A percentile compares a stretch with the other conserved stretches of the same genome.
Evolutionary conservation across 2,888 invertebrate genomes (phyloP).

Genomic region (Drosophila silvestris): DNA sequence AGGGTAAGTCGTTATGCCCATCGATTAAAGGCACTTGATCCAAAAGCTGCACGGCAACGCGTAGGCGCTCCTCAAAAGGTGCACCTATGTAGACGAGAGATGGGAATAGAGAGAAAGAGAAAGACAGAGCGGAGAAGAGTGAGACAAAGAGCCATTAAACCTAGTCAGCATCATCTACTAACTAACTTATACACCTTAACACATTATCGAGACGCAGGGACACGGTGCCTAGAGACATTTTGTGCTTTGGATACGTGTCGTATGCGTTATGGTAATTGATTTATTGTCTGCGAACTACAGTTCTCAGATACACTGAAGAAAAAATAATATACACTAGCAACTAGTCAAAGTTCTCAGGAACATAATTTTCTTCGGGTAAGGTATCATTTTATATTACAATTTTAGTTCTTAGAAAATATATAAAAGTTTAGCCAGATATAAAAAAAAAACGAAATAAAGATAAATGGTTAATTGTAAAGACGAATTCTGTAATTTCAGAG

Average conservation of each 20-base stretch:
- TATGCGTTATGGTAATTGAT: slow-evolving; percentile 79
- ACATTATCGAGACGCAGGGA: slow-evolving; percentile 22
- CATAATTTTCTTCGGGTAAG: not conserved
- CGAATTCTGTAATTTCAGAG: too few relatives aligned
- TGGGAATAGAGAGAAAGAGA: not conserved
- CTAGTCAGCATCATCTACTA: slow-evolving; percentile 50
- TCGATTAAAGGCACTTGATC: slow-evolving; percentile 93
- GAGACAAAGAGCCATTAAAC: slow-evolving; percentile 19
- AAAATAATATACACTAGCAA: not conserved
- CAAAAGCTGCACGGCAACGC: slow-evolving; percentile 90
- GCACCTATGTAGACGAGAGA: slow-evolving; percentile 86
- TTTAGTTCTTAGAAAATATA: too few relatives aligned
- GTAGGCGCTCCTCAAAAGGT: slow-evolving; percentile 91
- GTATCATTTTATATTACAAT: not conserved
- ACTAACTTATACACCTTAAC: slow-evolving; percentile 65
- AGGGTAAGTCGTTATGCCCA: slow-evolving; percentile 96
- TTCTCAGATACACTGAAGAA: not conserved
- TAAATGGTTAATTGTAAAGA: too few relatives aligned
- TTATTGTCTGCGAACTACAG: slow-evolving; percentile 60
- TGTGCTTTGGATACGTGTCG: slow-evolving; percentile 57
- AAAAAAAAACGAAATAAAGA: too few relatives aligned
- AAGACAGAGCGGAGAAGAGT: not conserved
- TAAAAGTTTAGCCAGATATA: too few relatives aligned
- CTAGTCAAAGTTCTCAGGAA: not conserved
- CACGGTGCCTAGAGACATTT: slow-evolving; percentile 17